Base-by-base conservation (phyloP, 2,797 vertebrate species). In the Enteromius argenteus region DNA sequence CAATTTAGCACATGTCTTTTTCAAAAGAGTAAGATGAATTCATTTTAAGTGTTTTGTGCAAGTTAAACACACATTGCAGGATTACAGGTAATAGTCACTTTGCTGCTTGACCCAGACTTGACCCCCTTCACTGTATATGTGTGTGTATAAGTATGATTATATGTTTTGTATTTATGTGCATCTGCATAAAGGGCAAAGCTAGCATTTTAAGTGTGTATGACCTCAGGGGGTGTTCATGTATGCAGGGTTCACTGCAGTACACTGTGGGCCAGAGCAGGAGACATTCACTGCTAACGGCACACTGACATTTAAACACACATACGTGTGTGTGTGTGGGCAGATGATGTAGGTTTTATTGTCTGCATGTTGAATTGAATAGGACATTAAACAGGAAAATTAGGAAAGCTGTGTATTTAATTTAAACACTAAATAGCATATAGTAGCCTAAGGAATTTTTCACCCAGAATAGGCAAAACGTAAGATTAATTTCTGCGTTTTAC, bases 141-240 rank as follows among this genome's bases (percentile, higher is more conserved):
- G 8, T 64, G 39, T 62, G 35, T 44, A 23, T 56, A n/a, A 7
- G 3, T 67, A 27, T 64, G 69, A 19, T 17, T 69, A 19, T 56
- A 4, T 58, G 7, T 75, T n/a, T 78, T 27, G 49, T 58, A 3
- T 51, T 13, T 66, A 17, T 58, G 32, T 76, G 73, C 23, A 13
- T 62, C 37, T 0, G 1, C n/a, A 42, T 60, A 60, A 77, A 77
- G 53, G 74, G 21, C 53, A 84, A 15, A 42, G 13, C n/a, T 69
- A 35, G 37, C 23, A 79, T 49, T 42, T 58, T 64, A 32, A 72
- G 75, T 79, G 44, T 39, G 46, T 74, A 66, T 58, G 56, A 73
- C 86, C 83, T 84, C 66, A 62, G 39, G 39, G 81, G 58, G 44
- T 39, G 30, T 58, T 85, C 79, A 85, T 85, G 60, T 85, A 85